Percentiles rank a stretch among this genome's conserved stretches.
These are phyloP conservation scores for Cryptosula pallasiana DNA, from an alignment of 2,888 invertebrate genomes.

Conservation along the genomic window DNA sequence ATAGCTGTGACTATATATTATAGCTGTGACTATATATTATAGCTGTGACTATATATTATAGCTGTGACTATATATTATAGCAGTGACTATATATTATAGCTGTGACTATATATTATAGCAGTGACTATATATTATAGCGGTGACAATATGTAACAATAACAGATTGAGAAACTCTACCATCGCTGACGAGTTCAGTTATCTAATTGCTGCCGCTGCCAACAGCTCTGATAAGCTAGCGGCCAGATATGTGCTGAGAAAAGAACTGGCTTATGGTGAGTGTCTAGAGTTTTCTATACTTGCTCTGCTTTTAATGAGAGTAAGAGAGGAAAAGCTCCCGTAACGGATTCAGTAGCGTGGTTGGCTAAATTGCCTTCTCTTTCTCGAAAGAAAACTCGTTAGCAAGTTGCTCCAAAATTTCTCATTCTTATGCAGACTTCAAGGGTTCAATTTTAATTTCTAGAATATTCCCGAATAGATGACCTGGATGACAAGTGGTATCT, in stretches of 20 bases:
- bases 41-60: no score
- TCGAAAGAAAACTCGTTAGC: background rate
- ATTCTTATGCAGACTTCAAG: background rate
- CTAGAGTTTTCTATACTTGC: no score
- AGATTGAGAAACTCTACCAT: conserved; percentile 17
- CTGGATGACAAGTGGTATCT: background rate
- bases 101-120: background rate
- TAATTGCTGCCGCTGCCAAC: background rate
- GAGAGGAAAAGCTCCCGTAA: no score
- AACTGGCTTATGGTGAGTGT: conserved; percentile 10
- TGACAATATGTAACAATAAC: conserved; percentile 29
- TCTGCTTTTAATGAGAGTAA: no score
- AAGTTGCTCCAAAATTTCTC: background rate
- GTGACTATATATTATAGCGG: conserved; percentile 26
- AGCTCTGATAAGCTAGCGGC: background rate
- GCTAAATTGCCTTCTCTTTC: no score
- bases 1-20: no score
- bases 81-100: background rate
- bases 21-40: no score
- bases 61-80: no score
- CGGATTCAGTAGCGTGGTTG: no score
- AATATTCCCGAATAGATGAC: conserved; percentile 3
- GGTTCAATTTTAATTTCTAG: background rate
- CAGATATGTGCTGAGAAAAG: background rate
- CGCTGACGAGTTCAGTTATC: background rate